Conservation (phyloP, 2,888 invertebrate species). For the Caenorhabditis uteleia region DNA sequence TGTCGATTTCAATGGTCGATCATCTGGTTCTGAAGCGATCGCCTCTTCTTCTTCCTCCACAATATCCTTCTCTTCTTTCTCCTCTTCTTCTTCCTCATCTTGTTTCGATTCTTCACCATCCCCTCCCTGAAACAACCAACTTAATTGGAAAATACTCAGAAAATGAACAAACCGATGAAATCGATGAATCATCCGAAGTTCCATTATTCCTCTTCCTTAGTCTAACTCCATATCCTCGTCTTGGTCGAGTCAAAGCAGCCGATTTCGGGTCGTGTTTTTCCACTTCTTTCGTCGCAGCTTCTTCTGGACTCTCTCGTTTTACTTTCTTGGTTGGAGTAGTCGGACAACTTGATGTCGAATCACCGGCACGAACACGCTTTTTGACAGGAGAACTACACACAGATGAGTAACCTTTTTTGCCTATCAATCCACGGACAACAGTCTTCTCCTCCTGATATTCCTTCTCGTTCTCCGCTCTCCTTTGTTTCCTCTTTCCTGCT, state of each 20-base stretch:
- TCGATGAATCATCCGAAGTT: background rate
- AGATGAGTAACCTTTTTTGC: background rate
- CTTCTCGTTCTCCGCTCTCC: background rate
- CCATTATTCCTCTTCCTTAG: background rate
- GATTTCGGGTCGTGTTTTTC: background rate
- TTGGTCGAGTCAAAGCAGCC: background rate
- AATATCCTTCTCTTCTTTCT: background rate
- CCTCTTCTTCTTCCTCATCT: slow-evolving; percentile 5
- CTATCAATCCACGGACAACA: background rate
- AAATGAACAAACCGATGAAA: background rate
- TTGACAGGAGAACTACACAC: background rate
- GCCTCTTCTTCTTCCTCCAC: background rate
- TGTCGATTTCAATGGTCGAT: slow-evolving; percentile 21
- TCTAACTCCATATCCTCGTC: background rate
- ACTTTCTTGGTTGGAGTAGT: background rate
- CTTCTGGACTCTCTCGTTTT: background rate
- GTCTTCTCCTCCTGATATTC: slow-evolving; percentile 2
- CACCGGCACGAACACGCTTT: too few relatives aligned
- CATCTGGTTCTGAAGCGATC: slow-evolving; percentile 1
- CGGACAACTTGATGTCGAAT: background rate
- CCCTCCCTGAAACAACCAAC: too few relatives aligned
- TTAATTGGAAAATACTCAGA: background rate
- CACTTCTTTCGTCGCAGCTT: background rate
- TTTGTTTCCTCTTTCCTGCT: background rate
- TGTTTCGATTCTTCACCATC: background rate